A percentile compares a stretch with the other conserved stretches of the same genome.
Evolutionary conservation across 2,113 vertebrate genomes (phyloP).

Genomic region (Falcunculus frontatus): DNA sequence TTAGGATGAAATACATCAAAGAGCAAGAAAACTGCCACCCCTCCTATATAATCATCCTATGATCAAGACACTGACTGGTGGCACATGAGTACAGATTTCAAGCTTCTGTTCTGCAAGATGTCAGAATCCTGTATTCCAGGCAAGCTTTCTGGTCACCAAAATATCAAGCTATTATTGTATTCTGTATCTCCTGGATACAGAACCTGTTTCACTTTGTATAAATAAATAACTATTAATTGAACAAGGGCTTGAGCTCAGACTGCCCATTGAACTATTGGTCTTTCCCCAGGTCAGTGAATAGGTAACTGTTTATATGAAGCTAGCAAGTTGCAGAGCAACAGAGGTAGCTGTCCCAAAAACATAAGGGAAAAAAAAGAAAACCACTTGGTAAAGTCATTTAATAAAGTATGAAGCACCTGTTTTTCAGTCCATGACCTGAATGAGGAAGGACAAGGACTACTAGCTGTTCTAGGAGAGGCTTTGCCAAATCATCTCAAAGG

Average conservation of each 20-base stretch:
- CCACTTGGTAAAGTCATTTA: background rate
- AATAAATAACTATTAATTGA: constrained; percentile 38
- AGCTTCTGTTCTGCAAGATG: background rate
- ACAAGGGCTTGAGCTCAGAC: background rate
- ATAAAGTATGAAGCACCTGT: background rate
- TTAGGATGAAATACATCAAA: background rate
- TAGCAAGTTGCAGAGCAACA: background rate
- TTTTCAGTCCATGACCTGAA: background rate
- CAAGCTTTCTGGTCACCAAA: background rate
- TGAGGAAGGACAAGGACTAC: background rate
- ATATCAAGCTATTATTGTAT: background rate
- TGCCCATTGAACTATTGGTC: background rate
- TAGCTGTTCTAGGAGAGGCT: background rate
- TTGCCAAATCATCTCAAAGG: background rate
- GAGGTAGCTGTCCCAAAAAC: background rate
- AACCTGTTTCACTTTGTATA: background rate
- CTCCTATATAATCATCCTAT: background rate
- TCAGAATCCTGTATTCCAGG: background rate
- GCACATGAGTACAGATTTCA: background rate
- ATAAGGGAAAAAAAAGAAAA: background rate
- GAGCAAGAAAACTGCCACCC: background rate
- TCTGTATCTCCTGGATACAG: background rate
- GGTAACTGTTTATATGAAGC: background rate
- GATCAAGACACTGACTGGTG: background rate
- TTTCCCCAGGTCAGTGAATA: background rate